Percentiles rank a stretch among this genome's conserved stretches.
Evolutionary conservation across 35 echinoderm and acorn worm genomes (phyloP).

Genomic region (Stichopus chloronotus): DNA sequence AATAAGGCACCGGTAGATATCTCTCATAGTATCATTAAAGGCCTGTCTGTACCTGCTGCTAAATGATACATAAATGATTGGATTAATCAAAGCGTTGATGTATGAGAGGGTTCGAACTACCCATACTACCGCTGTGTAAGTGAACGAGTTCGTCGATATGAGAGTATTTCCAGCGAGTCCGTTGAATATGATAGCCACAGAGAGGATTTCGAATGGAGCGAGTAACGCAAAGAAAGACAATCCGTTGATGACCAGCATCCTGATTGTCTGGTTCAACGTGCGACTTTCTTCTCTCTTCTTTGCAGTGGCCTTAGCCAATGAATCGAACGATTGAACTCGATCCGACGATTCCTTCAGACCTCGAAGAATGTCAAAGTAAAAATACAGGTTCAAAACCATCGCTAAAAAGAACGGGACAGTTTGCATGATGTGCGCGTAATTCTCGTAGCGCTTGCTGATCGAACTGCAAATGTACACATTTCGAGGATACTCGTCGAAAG

Average conservation of each 20-base stretch:
- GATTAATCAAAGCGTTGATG: conserved; percentile 69
- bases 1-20: not conserved
- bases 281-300: conserved; percentile 34
- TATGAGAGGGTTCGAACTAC: conserved; percentile 47
- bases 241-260: conserved; percentile 77
- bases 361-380: conserved; percentile 59
- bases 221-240: conserved; percentile 61
- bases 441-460: not conserved
- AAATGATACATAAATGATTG: conserved; percentile 64
- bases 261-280: conserved; percentile 47
- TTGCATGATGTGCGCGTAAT: conserved; percentile 55
- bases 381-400: conserved; percentile 36
- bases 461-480: conserved; percentile 7
- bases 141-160: conserved; percentile 8
- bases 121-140: not conserved
- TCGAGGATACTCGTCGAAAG: not conserved
- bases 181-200: conserved; percentile 24
- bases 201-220: conserved; percentile 70
- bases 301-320: conserved; percentile 1
- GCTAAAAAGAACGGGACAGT: conserved; percentile 64
- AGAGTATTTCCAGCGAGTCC: conserved; percentile 7
- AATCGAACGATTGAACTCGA: conserved; percentile 26
- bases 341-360: conserved; percentile 54
- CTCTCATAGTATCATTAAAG: conserved; percentile 53
- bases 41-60: conserved; percentile 72